Base-by-base conservation (phyloP, 2,797 vertebrate species). In the Sebastes minor region DNA sequence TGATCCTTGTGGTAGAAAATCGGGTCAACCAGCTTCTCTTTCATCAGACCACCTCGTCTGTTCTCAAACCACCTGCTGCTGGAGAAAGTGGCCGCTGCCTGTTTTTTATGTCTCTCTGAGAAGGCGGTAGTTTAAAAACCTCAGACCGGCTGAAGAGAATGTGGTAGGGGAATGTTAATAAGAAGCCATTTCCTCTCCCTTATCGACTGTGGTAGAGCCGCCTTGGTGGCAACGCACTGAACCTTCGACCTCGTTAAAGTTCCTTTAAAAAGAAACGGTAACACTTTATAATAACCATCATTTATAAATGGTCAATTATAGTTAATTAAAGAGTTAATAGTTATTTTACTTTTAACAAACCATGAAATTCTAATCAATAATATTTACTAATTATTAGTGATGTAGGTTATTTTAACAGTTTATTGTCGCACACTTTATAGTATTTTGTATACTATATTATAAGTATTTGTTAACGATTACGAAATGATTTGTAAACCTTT, bases 11-110 rank as follows among this genome's bases (percentile, higher is more conserved):
- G 71, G 64, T 52, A 75, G 72, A 89, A 89, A 89, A 89, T 64
- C 75, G 72, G 82, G 87, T 88, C 82, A 85, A 74, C 73, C 35
- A 73, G 83, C 81, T 86, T 88, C 69, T 85, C 84, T 92, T 91
- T 91, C 85, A 90, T 90, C 83, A 83, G 65, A 82, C 84, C 75
- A 76, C 71, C 74, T 82, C 30, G 33, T 83, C 60, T 79, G 57
- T 80, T 84, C 74, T 81, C 73, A 71, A 84, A 88, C 69, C 81
- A 83, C 84, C 80, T 81, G 75, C 80, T 88, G 49, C 62, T 49
- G 65, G 28, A 67, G 53, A 74, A 83, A 82, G 61, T 74, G 75
- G 49, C 78, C 28, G 0, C 22, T 27, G 28, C 23, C 67, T 81
- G 22, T 16, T 18, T 65, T 71, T 38, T 62, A 33, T 46, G 9